Base-by-base conservation (phyloP, 2,797 vertebrate genomes). In the Acrocephalus scirpaceus region DNA sequence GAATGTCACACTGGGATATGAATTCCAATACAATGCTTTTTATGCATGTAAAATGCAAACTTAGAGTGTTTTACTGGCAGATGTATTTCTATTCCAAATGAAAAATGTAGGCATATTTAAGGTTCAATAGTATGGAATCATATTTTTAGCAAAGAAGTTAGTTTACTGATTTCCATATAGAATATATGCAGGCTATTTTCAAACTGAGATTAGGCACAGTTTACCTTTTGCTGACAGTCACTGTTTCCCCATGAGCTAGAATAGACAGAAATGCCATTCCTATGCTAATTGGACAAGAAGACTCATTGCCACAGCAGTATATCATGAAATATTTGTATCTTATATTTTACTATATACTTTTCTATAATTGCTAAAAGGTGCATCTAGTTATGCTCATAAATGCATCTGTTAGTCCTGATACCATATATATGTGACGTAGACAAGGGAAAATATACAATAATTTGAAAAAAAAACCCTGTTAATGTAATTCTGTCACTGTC, bases 191-290 rank as follows among this genome's bases (percentile, higher is more conserved):
- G 86, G 64, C 11, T 95, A 82, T 94, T 92, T 89, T 84, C 67
- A 95, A 92, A 87, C 56, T 65, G 60, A 92, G 79, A 95, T 97
- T 95, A 92, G 72, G 76, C 84, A 88, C 69, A 74, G 62, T 90
- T 96, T 96, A 95, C 85, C 62, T 95, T 97, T 95, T 97, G 90
- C 93, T 96, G 92, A 93, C 87, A 90, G 72, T 66, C 32, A 86
- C 81, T 85, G 22, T 86, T 96, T 95, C 71, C 47, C 45, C 65
- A 73, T 72, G 73, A 94, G 67, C 73, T 95, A 70, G 67, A 86
- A 86, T 57, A 96, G 76, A 78, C 44, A 91, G 44, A 16, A 92
- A 91, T 86, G 47, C 57, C 54, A 89, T 96, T 96, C 85, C 77
- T 92, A 93, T 95, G 90, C 54, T 89, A 93, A 96, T 90, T 86